Conservation (phyloP, 2,888 invertebrate genomes). For the Dendrolimus pini region DNA sequence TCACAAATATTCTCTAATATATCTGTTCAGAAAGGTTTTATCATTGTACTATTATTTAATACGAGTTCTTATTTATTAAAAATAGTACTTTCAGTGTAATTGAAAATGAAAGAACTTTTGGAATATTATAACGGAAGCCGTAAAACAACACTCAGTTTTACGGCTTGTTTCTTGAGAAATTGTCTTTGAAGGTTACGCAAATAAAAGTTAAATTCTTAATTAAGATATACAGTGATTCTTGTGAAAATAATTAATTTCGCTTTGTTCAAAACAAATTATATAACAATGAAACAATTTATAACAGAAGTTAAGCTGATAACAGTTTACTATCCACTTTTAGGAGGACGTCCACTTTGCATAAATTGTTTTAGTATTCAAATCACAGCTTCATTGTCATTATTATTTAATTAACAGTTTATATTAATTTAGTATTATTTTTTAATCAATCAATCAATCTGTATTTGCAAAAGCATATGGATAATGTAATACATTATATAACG, state of each 20-base stretch:
- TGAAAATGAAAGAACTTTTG: neutral
- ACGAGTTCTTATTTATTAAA: no score
- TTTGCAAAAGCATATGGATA: no score
- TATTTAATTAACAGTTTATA: conserved; percentile 11
- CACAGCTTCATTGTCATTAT: conserved; percentile 19
- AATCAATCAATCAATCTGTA: no score
- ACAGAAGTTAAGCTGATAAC: conserved; percentile 25
- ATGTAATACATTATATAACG: no score
- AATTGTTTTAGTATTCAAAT: neutral
- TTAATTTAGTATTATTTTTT: no score
- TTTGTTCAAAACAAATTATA: conserved; percentile 13
- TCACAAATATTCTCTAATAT: no score
- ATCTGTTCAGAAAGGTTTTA: no score
- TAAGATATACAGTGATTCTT: conserved; percentile 14
- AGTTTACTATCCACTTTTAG: conserved; percentile 17
- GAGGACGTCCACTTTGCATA: conserved; percentile 7
- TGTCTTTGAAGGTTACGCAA: conserved; percentile 1
- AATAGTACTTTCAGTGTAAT: no score
- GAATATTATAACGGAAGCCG: neutral
- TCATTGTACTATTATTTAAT: no score
- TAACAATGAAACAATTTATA: conserved; percentile 27
- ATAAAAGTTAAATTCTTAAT: conserved; percentile 12
- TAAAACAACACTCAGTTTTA: neutral
- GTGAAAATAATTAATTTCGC: conserved; percentile 15
- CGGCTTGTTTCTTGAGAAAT: neutral